Conservation (phyloP, 2,113 vertebrate genomes). For the Odocoileus hemionus region DNA sequence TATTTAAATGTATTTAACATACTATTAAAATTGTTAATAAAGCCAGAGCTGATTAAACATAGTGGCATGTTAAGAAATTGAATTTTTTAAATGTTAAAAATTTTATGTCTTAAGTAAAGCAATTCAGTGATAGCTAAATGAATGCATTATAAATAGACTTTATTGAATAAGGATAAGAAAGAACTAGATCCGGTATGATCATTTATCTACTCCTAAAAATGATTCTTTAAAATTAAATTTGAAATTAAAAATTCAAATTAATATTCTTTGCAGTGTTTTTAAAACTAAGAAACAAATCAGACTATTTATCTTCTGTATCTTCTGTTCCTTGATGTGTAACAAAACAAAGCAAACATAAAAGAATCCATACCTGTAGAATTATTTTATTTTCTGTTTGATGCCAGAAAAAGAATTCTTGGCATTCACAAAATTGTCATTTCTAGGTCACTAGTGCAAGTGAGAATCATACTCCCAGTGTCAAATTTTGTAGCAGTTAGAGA, state of each 20-base stretch:
- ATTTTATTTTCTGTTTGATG: not conserved
- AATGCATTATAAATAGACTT: not conserved
- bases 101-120: not conserved
- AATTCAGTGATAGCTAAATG: not conserved
- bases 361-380: not conserved
- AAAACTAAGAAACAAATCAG: not conserved
- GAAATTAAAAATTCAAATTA: not conserved
- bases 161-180: not conserved
- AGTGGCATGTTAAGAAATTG: not conserved
- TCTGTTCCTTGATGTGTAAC: not conserved
- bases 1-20: constrained; percentile 8
- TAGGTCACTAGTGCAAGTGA: not conserved
- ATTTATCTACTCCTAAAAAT: not conserved
- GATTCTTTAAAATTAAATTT: not conserved
- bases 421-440: not conserved
- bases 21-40: constrained; percentile 3
- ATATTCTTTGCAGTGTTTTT: not conserved
- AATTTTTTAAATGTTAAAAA: not conserved
- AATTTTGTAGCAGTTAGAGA: not conserved
- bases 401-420: not conserved
- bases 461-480: not conserved
- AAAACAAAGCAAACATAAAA: not conserved
- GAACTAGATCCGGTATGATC: not conserved
- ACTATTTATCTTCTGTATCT: not conserved
- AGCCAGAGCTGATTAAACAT: not conserved